Evolutionary conservation across 2,113 vertebrate species (phyloP), one percentile per base, ranked within the genome.

Genomic region (Pica pica): DNA sequence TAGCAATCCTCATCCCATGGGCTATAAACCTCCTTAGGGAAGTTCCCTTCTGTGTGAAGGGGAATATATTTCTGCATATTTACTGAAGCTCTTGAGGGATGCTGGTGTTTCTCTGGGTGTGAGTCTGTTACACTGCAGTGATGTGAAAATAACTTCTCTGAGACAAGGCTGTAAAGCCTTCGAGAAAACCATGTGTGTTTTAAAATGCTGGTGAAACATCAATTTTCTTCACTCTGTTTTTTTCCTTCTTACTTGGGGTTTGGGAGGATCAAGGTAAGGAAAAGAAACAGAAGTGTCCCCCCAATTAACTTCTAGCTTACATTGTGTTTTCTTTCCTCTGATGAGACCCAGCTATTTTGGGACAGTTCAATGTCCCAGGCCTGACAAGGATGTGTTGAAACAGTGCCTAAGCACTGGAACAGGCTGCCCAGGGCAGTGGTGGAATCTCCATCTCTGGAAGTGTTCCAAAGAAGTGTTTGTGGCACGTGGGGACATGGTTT

Each of bases 351-450:
- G 17, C 4, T 44, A 1, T 30, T 47, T 8, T 53, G 44, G 46
- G 69, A 5, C 13, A 61, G 16, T 4, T 26, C 1, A 1, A 0
- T 11, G 31, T 35, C 44, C 49, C 28, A 28, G n/a, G 9, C 37
- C 41, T 91, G 37, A 7, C 33, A 39, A 55, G 27, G 39, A 15
- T 42, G n/a, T 53, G 17, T 37, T 37, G 37, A 57, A 75, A 16
- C 24, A 41, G 10, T 76, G 63, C 31, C 23, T 56, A 37, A 56
- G 41, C 63, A 61, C 41, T 83, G 41, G 20, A 49, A 35, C 31
- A 20, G 44, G 37, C 46, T 67, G 28, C 60, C 69, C 52, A n/a
- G 35, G 49, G 56, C 64, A 70, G 49, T 20, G 56, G 15, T 56
- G 49, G 44, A 17, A 33, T 59, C 28, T 19, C 59, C 68, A 37